Evolutionary conservation across 1,140 invertebrate species (phyloP).

Genomic region (Chironomus striatipennis): DNA sequence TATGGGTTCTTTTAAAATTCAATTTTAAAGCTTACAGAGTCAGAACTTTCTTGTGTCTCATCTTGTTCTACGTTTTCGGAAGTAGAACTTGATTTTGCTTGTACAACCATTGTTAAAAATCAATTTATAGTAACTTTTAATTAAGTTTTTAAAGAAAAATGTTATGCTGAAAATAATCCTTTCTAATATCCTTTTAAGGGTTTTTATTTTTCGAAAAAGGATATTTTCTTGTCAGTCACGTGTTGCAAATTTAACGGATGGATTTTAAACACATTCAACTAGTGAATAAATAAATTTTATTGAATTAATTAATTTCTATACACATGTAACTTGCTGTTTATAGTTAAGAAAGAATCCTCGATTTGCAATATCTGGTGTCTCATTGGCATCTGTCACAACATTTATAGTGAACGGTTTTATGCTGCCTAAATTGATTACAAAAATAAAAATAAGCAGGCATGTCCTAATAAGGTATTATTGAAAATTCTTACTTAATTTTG

Average conservation of each 20-base stretch:
- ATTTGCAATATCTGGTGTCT: conserved; percentile 55
- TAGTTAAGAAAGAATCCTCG: conserved; percentile 62
- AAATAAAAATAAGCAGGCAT: too few relatives aligned
- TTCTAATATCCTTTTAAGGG: too few relatives aligned
- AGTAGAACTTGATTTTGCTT: background rate
- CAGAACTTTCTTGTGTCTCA: background rate
- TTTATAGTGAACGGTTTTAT: conserved; percentile 64
- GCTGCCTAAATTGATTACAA: too few relatives aligned
- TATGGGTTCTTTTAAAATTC: background rate
- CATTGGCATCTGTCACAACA: conserved; percentile 55
- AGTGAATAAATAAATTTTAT: too few relatives aligned
- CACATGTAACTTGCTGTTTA: conserved; percentile 55
- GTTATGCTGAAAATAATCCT: too few relatives aligned
- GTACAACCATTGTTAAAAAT: background rate
- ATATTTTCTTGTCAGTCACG: too few relatives aligned
- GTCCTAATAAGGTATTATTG: background rate
- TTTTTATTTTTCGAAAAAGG: too few relatives aligned
- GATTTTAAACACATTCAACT: too few relatives aligned
- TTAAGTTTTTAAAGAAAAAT: too few relatives aligned
- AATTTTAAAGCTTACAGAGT: background rate
- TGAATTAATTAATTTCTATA: conserved; percentile 22
- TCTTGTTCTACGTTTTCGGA: background rate
- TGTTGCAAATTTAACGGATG: too few relatives aligned
- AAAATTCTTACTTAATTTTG: conserved; percentile 50
- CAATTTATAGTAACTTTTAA: background rate